Percentiles rank a stretch among this genome's conserved stretches.
These are phyloP conservation scores for Hippocampus guttulatus DNA, from an alignment of 2,113 vertebrate genomes.

Conservation along the genomic window DNA sequence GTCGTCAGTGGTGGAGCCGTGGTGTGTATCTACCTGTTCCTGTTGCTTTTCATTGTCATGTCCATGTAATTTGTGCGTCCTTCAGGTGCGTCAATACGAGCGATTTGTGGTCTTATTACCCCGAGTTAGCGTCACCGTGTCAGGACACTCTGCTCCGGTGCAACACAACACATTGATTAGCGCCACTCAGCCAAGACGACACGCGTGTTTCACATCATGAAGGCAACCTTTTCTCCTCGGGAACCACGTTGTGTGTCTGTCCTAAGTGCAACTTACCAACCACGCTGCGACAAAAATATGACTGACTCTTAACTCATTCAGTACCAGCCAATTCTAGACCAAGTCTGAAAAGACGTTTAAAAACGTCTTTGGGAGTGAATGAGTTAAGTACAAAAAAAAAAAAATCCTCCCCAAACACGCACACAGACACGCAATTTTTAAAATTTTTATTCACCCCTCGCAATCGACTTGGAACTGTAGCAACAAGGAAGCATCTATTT, in stretches of 20 bases:
- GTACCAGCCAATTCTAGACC: no score
- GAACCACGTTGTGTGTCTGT: slow-evolving; percentile 17
- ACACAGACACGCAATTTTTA: no score
- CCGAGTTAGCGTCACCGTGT: slow-evolving; percentile 9
- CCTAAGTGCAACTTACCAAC: not conserved
- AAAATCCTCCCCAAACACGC: no score
- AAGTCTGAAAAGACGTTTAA: no score
- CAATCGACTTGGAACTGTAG: no score
- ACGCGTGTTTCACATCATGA: slow-evolving; percentile 26
- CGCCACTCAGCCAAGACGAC: slow-evolving; percentile 19
- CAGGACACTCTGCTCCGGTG: slow-evolving; percentile 34
- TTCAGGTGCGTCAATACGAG: slow-evolving; percentile 40
- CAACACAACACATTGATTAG: slow-evolving; percentile 24
- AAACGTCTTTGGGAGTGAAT: no score
- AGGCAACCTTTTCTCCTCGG: slow-evolving; percentile 45
- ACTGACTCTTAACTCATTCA: no score
- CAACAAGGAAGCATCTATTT: no score
- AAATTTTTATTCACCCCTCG: no score
- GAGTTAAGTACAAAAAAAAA: no score
- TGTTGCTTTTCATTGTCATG: slow-evolving; percentile 48
- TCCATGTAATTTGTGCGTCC: slow-evolving; percentile 49
- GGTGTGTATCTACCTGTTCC: slow-evolving; percentile 44
- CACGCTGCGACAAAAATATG: not conserved
- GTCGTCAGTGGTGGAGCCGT: slow-evolving; percentile 37
- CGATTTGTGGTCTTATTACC: slow-evolving; percentile 32